Evolutionary conservation across 2,888 invertebrate species (phyloP).

Genomic region (Lucinisca nassula): DNA sequence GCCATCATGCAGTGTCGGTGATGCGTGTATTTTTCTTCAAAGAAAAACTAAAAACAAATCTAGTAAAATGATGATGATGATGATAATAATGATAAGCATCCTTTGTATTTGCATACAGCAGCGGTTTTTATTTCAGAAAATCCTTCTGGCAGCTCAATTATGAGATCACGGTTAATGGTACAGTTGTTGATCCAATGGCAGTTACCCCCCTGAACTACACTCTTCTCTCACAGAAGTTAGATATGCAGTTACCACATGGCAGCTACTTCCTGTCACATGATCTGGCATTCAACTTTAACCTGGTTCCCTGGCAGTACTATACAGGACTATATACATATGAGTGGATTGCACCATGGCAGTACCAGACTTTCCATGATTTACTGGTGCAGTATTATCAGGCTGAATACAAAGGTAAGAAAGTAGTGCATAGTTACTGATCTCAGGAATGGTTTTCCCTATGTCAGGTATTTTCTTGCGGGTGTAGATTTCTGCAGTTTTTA

Average conservation of each 20-base stretch:
- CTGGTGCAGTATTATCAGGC: constrained; percentile 51
- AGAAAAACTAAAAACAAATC: too few relatives aligned
- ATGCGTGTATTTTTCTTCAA: too few relatives aligned
- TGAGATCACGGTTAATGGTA: constrained; percentile 48
- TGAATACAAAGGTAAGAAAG: constrained; percentile 35
- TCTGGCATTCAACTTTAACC: not conserved
- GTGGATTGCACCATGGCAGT: constrained; percentile 69
- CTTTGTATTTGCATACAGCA: too few relatives aligned
- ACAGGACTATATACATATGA: constrained; percentile 60
- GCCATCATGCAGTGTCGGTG: too few relatives aligned
- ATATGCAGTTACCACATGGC: constrained; percentile 46
- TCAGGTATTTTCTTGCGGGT: too few relatives aligned
- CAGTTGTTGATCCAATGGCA: constrained; percentile 32
- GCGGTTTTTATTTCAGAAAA: too few relatives aligned
- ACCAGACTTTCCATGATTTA: constrained; percentile 45
- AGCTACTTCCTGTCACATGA: constrained; percentile 28
- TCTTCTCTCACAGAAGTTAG: constrained; percentile 33
- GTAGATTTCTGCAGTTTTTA: too few relatives aligned
- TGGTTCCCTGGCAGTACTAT: constrained; percentile 58
- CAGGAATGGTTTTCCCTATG: too few relatives aligned
- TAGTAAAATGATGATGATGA: too few relatives aligned
- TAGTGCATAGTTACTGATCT: too few relatives aligned
- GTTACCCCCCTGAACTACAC: constrained; percentile 50
- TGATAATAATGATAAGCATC: too few relatives aligned
- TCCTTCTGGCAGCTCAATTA: constrained; percentile 54